Evolutionary conservation across 2,113 vertebrate genomes (phyloP), one percentile per base, ranked within the genome.

Genomic region (Apistogramma diplotaenia): DNA sequence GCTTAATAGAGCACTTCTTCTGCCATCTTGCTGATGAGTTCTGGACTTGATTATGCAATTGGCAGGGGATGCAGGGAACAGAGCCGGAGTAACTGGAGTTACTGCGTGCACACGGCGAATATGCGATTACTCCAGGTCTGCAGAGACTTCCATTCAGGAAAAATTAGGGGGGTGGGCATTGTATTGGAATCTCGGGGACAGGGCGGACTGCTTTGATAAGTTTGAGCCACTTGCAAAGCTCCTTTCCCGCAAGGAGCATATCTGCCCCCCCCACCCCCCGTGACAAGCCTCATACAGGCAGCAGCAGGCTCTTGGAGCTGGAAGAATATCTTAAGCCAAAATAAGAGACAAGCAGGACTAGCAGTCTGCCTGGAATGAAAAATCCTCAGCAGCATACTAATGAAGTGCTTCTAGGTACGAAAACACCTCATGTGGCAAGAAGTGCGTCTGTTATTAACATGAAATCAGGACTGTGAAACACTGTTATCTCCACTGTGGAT

Each of bases 11-110:
- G 88, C 90, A 88, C 87, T 94, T 91, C 84, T 92, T 91, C 89
- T 93, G 91, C 89, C 90, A 91, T 92, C 88, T 91, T 89, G 85
- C 89, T 91, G 91, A 92, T 93, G 89, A 93, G 91, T 89, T 89
- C 91, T 92, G 89, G 88, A 93, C 89, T 85, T 84, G 87, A 92
- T 93, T 92, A 91, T 92, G 85, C 85, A 90, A 92, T 90, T 91
- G 93, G 89, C 92, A 85, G 82, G 87, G 82, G 87, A 84, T 49
- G 80, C 29, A 72, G 76, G 78, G 87, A 87, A 79, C 78, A 84
- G 73, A 87, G 82, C 76, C n/a, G 65, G 81, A 89, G 86, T 74
- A 59, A 83, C 85, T 46, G 23, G 77, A 87, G 76, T 81, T 85
- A 59, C 86, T 78, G 77, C 72, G 25, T 78, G 85, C 79, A 83